A percentile compares a stretch with the other conserved stretches of the same genome.
phyloP scores from a whole-genome alignment of 1,140 invertebrate species.

The Euura saliciscinereae region DNA sequence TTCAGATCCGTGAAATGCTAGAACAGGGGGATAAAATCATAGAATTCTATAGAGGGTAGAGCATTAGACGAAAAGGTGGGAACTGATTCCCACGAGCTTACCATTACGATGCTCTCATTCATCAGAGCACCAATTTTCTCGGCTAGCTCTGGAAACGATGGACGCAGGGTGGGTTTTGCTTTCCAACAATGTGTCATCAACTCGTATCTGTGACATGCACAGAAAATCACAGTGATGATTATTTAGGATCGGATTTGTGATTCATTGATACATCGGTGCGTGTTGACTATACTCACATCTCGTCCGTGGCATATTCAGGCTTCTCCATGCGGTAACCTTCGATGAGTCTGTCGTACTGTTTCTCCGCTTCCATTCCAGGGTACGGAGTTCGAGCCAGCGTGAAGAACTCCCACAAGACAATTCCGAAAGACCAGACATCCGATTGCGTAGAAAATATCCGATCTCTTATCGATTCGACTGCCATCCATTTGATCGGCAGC shows the following conservation, averaged over 20 bases:
- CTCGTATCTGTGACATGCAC: constrained; percentile 66
- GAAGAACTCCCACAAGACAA: constrained; percentile 95
- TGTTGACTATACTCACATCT: constrained; percentile 64
- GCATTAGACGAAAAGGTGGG: no score
- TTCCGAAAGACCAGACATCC: constrained; percentile 93
- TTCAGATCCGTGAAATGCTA: constrained; percentile 89
- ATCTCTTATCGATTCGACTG: constrained; percentile 81
- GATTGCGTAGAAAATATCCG: constrained; percentile 84
- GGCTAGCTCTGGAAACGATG: constrained; percentile 78
- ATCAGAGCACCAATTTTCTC: constrained; percentile 78
- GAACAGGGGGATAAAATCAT: constrained; percentile 31
- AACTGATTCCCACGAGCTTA: constrained; percentile 52
- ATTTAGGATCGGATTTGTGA: no score
- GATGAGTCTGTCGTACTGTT: constrained; percentile 75
- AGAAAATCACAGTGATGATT: no score
- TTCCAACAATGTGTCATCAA: constrained; percentile 89
- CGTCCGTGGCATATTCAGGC: constrained; percentile 77
- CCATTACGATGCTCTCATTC: constrained; percentile 81
- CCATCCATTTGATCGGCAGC: constrained; percentile 84
- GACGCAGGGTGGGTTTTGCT: constrained; percentile 75
- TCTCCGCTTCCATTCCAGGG: constrained; percentile 78
- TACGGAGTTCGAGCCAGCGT: constrained; percentile 88
- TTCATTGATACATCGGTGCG: no score
- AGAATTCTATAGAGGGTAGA: no score
- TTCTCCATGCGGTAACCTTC: constrained; percentile 88